Evolutionary conservation across 2,797 vertebrate species (phyloP), one percentile per base, ranked within the genome.

Genomic region (Artibeus jamaicensis): DNA sequence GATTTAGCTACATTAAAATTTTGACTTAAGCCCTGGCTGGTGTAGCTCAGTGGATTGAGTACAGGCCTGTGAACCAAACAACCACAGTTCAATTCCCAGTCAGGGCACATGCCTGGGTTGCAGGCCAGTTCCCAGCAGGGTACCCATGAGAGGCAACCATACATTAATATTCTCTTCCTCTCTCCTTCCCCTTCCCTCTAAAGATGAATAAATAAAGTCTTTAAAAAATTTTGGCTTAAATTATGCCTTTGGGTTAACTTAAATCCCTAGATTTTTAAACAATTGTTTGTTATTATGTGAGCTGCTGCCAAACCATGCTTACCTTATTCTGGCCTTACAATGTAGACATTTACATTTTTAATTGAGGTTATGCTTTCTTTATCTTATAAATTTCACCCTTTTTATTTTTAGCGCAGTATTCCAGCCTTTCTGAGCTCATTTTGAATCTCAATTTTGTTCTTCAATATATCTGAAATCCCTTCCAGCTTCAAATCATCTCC

Each of bases 401-500:
- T 71, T 81, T 44, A 44, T 93, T 95, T 94, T 68, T 90, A 97
- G 93, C 57, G 16, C 65, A 42, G 57, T 86, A 42, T 91, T 93
- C 50, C 90, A 92, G 92, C 21, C 83, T 62, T 79, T 92, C 92
- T 93, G 78, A 96, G 50, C 11, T 93, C 44, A 53, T 82, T 93
- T 94, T 94, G 90, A 94, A 94, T 71, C 81, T 92, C 74, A 62
- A 5, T 82, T 97, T 95, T 92, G 55, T 96, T 92, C 79, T 96
- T 93, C 93, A 90, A 88, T 68, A 1, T 92, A 93, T 82, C 84
- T 93, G 81, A 78, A 93, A 93, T 77, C 74, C 19, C 57, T 89
- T 5, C 22, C 92, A 97, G 44, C 29, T 92, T 94, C 84, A 73
- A 26, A 62, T 93, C 62, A 59, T 94, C 76, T 77, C 93, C 90